A percentile compares a stretch with the other conserved stretches of the same genome.
These are phyloP conservation scores for Sparidentex hasta DNA, from an alignment of 2,797 vertebrate species.

Conservation along the genomic window DNA sequence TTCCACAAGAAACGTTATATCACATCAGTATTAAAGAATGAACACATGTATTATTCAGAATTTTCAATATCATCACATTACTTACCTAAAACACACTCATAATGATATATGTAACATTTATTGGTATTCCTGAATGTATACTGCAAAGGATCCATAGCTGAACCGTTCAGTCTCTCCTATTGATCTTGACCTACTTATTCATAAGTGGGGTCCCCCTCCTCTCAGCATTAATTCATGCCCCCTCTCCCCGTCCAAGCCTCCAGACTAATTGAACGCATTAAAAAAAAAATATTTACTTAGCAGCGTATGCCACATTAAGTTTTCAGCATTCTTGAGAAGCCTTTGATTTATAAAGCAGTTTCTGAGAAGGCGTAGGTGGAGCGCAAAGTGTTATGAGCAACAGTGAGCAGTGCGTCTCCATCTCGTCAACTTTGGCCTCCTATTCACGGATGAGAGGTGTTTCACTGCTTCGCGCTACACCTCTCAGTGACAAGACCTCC, in stretches of 20 bases:
- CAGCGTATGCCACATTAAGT: not conserved
- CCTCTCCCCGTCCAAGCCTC: not conserved
- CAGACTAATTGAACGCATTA: not conserved
- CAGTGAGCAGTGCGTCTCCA: slow-evolving; percentile 12
- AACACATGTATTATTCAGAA: not conserved
- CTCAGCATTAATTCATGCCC: not conserved
- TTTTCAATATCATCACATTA: not conserved
- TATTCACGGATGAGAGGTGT: slow-evolving; percentile 58
- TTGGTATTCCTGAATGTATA: not conserved
- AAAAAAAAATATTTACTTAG: not conserved
- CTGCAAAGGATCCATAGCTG: not conserved
- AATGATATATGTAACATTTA: not conserved
- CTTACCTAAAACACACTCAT: not conserved
- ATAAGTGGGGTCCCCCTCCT: not conserved
- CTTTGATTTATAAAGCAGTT: slow-evolving; percentile 3
- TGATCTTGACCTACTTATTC: slow-evolving; percentile 12
- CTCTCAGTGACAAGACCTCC: slow-evolving; percentile 68
- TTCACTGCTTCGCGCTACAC: slow-evolving; percentile 55
- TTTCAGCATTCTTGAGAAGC: slow-evolving; percentile 13
- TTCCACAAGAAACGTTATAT: not conserved
- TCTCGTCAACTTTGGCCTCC: slow-evolving; percentile 37
- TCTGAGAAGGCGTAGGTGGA: not conserved
- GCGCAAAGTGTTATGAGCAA: not conserved
- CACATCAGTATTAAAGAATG: not conserved
- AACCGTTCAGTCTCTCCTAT: not conserved